Conservation (phyloP, 2,888 invertebrate species). For the Torymus auratus region DNA sequence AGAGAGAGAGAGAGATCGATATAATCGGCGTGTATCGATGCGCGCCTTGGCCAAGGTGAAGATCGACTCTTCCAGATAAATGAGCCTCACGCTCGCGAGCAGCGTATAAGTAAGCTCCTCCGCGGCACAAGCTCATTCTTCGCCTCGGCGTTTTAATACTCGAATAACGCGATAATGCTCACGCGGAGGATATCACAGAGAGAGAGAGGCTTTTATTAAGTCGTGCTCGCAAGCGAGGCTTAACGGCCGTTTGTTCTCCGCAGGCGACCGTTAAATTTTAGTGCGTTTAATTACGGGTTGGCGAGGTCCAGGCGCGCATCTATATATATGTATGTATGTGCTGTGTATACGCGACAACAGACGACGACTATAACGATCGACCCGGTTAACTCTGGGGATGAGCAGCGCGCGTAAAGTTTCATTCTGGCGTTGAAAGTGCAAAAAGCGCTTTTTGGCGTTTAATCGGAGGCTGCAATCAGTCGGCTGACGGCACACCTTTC, state of each 20-base stretch:
- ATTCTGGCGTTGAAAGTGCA: too few relatives aligned
- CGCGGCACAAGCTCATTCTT: constrained; percentile 1
- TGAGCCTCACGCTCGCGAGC: constrained; percentile 15
- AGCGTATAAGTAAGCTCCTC: neutral
- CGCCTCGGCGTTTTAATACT: constrained; percentile 64
- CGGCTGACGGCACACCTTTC: too few relatives aligned
- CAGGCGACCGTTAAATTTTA: constrained; percentile 68
- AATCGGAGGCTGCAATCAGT: too few relatives aligned
- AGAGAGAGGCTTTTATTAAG: constrained; percentile 65
- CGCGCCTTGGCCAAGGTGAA: constrained; percentile 36
- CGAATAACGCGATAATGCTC: constrained; percentile 65
- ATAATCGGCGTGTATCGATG: constrained; percentile 53
- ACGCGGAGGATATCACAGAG: constrained; percentile 26
- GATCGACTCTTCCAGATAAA: constrained; percentile 53
- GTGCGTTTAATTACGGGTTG: constrained; percentile 69
- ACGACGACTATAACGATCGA: neutral
- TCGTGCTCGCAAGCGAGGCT: constrained; percentile 55
- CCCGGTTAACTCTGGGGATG: too few relatives aligned
- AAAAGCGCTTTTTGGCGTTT: too few relatives aligned
- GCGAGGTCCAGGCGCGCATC: constrained; percentile 24
- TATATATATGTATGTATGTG: neutral
- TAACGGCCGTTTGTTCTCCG: constrained; percentile 61
- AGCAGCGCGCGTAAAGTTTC: too few relatives aligned
- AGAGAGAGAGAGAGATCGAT: constrained; percentile 33
- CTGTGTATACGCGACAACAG: neutral